Percentiles rank a stretch among this genome's conserved stretches.
These are phyloP conservation scores for Encarsia formosa DNA, from an alignment of 2,888 invertebrate genomes.

Conservation along the genomic window DNA sequence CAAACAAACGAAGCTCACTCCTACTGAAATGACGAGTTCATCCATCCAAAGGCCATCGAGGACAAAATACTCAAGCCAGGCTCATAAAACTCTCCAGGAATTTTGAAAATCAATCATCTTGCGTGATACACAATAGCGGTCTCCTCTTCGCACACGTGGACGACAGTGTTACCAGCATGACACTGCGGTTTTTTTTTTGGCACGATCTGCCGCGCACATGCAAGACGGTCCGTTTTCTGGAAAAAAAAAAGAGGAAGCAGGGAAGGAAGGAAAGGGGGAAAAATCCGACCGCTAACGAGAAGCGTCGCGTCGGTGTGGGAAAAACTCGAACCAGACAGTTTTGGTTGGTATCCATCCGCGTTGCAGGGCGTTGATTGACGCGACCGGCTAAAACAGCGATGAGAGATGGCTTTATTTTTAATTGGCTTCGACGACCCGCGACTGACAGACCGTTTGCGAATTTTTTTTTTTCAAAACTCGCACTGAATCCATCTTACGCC, in stretches of 20 bases:
- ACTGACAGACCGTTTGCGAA: no score
- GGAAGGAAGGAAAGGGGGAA: conserved; percentile 24
- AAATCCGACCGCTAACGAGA: conserved; percentile 45
- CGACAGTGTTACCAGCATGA: no score
- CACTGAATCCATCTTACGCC: no score
- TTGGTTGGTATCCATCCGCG: neutral
- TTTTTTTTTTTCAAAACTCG: no score
- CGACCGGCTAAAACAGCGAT: conserved; percentile 45
- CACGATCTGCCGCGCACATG: neutral
- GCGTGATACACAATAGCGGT: no score
- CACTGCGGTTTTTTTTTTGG: neutral
- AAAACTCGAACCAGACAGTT: conserved; percentile 11
- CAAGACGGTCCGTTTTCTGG: neutral
- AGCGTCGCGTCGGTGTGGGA: conserved; percentile 27
- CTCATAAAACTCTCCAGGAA: no score
- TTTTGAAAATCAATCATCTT: no score
- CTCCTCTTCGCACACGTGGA: no score
- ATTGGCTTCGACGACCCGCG: conserved; percentile 37
- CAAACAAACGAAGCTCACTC: no score
- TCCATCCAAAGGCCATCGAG: no score
- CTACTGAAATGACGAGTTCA: no score
- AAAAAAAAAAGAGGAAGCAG: neutral
- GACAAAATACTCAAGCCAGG: no score
- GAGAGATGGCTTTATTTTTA: conserved; percentile 48
- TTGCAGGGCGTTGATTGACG: conserved; percentile 29